Evolutionary conservation across 2,888 invertebrate genomes (phyloP), one percentile per base, ranked within the genome.

Genomic region (Diadromus collaris): DNA sequence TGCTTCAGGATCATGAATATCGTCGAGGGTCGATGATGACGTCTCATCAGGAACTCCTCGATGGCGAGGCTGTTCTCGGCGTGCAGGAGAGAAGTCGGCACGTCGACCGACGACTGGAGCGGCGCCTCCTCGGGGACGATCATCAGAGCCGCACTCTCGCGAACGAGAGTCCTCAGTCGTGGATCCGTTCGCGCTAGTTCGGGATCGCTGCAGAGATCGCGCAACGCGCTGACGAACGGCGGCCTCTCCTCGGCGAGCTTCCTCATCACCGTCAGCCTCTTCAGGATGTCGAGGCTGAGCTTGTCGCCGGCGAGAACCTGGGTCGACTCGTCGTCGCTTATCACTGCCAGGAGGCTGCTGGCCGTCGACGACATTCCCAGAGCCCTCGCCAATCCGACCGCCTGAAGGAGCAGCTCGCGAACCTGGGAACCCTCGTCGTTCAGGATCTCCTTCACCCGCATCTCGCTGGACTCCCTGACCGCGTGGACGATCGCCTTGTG

Each of bases 31-130:
- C 93, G 93, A 81, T 93, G 93, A 65, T 81, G 86, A 82, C 93
- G 92, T 86, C 93, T 93, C 83, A 95, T 92, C 61, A 95, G 90
- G 85, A 94, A 95, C 83, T 95, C 95, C 91, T 95, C 95, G 91
- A 95, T 95, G 0, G 95, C 95, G n/a, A 96, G 90, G 84, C 94
- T 93, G 85, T 96, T 95, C 85, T 95, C 94, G 3, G 93, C 93
- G 83, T 93, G 93, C 75, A 96, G 92, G 32, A 96, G 90, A 74
- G 93, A 93, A 4, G 94, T 90, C 16, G 96, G 96, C n/a, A 96
- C 93, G 80, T 95, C 95, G 79, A 92, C 93, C 2, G 96, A 95
- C 48, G 94, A 94, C 84, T 93, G 89, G 16, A 94, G 85, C 4
- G 93, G 92, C 2, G 91, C 90, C 83, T 94, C 94, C 89, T 94